These are phyloP conservation scores for Wiebesia pumilae DNA, from an alignment of 1,140 invertebrate species.

Conservation along the genomic window DNA sequence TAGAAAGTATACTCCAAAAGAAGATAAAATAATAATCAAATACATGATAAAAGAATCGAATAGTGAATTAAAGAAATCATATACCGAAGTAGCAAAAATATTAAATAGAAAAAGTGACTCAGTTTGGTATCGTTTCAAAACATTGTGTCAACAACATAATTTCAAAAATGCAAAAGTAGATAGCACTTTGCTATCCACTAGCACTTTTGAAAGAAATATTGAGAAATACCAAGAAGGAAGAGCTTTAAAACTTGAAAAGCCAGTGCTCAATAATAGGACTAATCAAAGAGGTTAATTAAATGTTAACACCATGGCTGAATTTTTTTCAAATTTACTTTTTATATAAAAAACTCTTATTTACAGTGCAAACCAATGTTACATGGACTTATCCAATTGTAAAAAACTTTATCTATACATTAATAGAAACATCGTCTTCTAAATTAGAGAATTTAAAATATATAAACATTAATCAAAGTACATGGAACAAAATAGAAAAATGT, in stretches of 20 bases:
- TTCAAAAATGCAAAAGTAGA: not conserved
- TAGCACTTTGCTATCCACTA: too few species aligned
- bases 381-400: conserved; percentile 55
- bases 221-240: conserved; percentile 6
- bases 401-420: conserved; percentile 60
- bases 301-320: too few species aligned
- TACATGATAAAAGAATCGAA: conserved; percentile 36
- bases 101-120: conserved; percentile 56
- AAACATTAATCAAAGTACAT: conserved; percentile 60
- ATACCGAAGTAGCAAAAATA: conserved; percentile 51
- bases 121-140: conserved; percentile 54
- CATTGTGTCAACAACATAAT: conserved; percentile 36
- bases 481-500: conserved; percentile 62
- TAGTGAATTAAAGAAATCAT: conserved; percentile 31
- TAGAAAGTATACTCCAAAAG: conserved; percentile 52
- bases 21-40: conserved; percentile 58
- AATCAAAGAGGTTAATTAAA: not conserved
- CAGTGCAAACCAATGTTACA: not conserved
- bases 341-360: conserved; percentile 1
- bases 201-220: not conserved
- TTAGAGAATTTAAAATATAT: conserved; percentile 64
- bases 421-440: conserved; percentile 56
- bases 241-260: not conserved
- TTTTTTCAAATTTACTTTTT: not conserved
- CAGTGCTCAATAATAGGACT: not conserved